Evolutionary conservation across 2,888 invertebrate species (phyloP).

Genomic region (Priocnemis perturbator): DNA sequence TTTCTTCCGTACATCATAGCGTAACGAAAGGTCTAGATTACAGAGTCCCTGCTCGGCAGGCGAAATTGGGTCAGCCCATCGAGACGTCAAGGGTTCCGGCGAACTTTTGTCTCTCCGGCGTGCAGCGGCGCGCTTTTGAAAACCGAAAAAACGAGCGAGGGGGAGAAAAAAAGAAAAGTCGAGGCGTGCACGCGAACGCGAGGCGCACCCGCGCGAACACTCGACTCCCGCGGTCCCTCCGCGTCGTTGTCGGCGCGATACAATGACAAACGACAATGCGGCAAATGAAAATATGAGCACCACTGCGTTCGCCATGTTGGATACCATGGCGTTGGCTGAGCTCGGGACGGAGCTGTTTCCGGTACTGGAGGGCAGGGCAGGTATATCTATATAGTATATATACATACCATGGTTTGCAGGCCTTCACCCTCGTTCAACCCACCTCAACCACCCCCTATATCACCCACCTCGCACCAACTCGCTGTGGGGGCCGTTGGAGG

Average conservation of each 20-base stretch:
- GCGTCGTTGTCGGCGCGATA: not conserved
- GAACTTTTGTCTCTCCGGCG: too few relatives aligned
- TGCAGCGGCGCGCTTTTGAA: too few relatives aligned
- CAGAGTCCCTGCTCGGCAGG: too few relatives aligned
- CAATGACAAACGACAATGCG: not conserved
- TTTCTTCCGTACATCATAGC: too few relatives aligned
- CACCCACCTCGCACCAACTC: slow-evolving; percentile 37
- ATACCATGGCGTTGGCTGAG: slow-evolving; percentile 67
- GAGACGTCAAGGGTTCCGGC: too few relatives aligned
- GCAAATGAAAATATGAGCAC: slow-evolving; percentile 65
- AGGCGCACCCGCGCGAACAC: too few relatives aligned
- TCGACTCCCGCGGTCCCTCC: too few relatives aligned
- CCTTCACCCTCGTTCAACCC: slow-evolving; percentile 68
- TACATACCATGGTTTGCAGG: slow-evolving; percentile 59
- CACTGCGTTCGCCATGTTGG: slow-evolving; percentile 71
- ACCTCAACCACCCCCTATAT: slow-evolving; percentile 54
- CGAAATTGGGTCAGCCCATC: too few relatives aligned
- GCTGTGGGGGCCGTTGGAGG: slow-evolving; percentile 60
- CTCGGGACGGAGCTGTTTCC: slow-evolving; percentile 71
- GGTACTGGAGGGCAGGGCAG: slow-evolving; percentile 69
- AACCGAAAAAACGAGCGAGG: too few relatives aligned
- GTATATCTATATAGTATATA: slow-evolving; percentile 64
- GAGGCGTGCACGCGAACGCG: too few relatives aligned
- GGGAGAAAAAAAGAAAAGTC: too few relatives aligned
- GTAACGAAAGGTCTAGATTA: too few relatives aligned